phyloP scores from a whole-genome alignment of 1,140 invertebrate species.

The Laupala kohalensis region DNA sequence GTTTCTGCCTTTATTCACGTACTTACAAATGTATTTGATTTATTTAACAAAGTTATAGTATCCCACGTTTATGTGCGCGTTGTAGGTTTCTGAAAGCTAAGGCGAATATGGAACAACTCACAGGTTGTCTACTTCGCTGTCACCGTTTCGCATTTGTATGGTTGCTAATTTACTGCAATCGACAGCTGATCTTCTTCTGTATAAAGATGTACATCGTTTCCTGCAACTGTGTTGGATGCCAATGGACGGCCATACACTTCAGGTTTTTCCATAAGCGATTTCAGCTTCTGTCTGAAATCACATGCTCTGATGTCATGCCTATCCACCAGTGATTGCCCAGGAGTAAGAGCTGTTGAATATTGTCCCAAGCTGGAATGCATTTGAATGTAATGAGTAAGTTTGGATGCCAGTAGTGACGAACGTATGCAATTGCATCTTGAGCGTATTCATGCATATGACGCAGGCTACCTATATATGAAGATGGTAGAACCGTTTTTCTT shows the following conservation, averaged over 20 bases:
- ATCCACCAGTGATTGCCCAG: too few relatives aligned
- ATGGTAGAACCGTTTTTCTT: neutral
- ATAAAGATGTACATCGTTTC: neutral
- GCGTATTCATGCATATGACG: neutral
- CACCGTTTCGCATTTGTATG: neutral
- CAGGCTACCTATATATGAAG: neutral
- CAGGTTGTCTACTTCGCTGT: neutral
- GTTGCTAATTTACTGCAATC: neutral
- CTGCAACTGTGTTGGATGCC: neutral
- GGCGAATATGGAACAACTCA: conserved; percentile 1
- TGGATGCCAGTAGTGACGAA: too few relatives aligned
- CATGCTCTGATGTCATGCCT: neutral
- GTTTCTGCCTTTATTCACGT: neutral
- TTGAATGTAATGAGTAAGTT: neutral
- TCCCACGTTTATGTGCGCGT: neutral
- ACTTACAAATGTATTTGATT: conserved; percentile 1
- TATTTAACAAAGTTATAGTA: neutral
- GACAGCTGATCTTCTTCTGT: neutral
- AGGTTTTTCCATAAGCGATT: neutral
- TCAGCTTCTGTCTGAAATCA: neutral
- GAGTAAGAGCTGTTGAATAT: neutral
- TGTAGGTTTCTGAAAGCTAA: neutral
- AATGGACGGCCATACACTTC: neutral
- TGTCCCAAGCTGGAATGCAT: neutral
- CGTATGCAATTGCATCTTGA: too few relatives aligned